These are phyloP conservation scores for Daktulosphaira vitifoliae DNA, from an alignment of 1,140 invertebrate genomes.

Conservation along the genomic window DNA sequence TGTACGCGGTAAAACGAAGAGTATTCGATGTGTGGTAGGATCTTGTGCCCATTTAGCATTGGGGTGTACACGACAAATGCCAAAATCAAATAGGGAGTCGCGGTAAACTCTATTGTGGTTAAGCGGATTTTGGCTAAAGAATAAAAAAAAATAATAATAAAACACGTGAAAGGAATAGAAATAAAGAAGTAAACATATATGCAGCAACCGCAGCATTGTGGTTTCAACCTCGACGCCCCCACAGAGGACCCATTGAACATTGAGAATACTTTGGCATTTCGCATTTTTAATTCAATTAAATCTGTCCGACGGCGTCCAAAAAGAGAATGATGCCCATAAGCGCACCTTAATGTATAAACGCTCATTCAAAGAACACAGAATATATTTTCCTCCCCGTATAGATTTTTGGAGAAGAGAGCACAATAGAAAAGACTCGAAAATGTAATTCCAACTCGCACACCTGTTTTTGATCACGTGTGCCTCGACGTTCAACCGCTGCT, in stretches of 20 bases:
- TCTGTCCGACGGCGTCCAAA: conserved; percentile 20
- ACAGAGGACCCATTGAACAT: not conserved
- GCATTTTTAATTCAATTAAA: conserved; percentile 32
- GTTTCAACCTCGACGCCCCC: conserved; percentile 27
- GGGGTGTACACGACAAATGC: too few relatives aligned
- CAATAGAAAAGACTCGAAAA: too few relatives aligned
- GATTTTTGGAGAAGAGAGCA: too few relatives aligned
- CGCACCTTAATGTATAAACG: not conserved
- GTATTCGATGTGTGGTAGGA: too few relatives aligned
- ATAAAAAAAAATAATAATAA: not conserved
- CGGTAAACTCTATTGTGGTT: conserved; percentile 15
- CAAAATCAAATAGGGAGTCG: too few relatives aligned
- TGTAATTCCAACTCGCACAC: too few relatives aligned
- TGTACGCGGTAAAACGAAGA: too few relatives aligned
- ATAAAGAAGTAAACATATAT: not conserved
- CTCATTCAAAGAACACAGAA: too few relatives aligned
- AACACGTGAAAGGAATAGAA: not conserved
- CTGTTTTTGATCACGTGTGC: too few relatives aligned
- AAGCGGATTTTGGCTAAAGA: conserved; percentile 14
- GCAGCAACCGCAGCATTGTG: conserved; percentile 11
- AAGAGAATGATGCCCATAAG: conserved; percentile 9
- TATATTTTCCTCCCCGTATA: too few relatives aligned
- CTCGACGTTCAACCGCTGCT: too few relatives aligned
- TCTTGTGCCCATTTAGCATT: too few relatives aligned
- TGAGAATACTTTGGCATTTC: not conserved